Base-by-base conservation (phyloP, 2,888 invertebrate genomes). In the Pheosia tremula region DNA sequence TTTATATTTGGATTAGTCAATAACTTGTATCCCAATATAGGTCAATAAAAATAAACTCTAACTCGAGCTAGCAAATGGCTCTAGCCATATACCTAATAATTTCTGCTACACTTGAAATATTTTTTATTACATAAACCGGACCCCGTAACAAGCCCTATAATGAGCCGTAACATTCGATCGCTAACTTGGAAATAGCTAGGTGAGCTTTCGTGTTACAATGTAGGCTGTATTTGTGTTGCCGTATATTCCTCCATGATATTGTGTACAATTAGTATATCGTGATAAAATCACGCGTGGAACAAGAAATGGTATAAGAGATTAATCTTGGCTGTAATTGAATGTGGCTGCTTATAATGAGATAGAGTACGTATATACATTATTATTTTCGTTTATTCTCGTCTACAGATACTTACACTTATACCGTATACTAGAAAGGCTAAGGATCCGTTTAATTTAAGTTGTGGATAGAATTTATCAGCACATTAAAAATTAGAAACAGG, bases 151-250 rank as follows among this genome's bases (percentile, higher is more conserved):
- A 88, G 88, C 82, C 72, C 76, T 84, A 87, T 89, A 89, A 90
- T 90, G 89, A 89, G 88, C 84, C 85, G 87, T 87, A 85, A 88
- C 87, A 79, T 88, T 89, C 87, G 89, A 89, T 89, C 84, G 87
- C 86, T 81, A 85, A 83, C 86, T 86, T 81, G 69, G 80, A 81
- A 85, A 82, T 79, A 80, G 83, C 81, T 84, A 83, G 79, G 83
- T 83, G 83, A 88, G 87, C 88, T 87, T 88, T 89, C 87, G 86
- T 87, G 88, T 82, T 84, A 82, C 78, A 79, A 80, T 83, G 80
- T 82, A 80, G 79, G 77, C 78, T 64, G 64, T 71, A 72, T 72
- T 71, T 72, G 77, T 80, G 78, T 69, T 78, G 54, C 59, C 68
- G 62, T 67, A 69, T 72, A 75, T 72, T 72, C 68, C 64, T 67